Percentiles rank a stretch among this genome's conserved stretches.
Evolutionary conservation across 2,888 invertebrate genomes (phyloP).

Genomic region (Caenorhabditis plicata): DNA sequence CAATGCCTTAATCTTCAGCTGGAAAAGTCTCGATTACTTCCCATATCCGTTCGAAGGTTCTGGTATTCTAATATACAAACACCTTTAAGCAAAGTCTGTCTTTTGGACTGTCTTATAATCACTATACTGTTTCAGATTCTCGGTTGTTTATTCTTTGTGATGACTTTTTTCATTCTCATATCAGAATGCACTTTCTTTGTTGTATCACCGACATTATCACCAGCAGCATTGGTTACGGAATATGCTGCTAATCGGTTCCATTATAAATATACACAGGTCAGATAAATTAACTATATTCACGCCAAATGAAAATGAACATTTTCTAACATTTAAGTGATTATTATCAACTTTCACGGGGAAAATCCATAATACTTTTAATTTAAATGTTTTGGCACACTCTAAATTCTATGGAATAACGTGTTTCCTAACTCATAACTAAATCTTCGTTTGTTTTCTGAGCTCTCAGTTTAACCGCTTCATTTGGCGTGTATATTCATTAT

Average conservation of each 20-base stretch:
- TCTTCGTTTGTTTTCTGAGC: too few species aligned
- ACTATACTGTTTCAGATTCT: conserved; percentile 72
- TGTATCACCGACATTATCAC: conserved; percentile 84
- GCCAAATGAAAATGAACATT: too few species aligned
- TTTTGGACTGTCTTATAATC: neutral
- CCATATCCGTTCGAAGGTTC: conserved; percentile 7
- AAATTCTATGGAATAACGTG: too few species aligned
- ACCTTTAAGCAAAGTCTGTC: conserved; percentile 23
- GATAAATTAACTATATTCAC: too few species aligned
- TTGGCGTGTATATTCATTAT: too few species aligned
- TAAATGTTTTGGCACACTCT: too few species aligned
- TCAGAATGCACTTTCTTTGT: conserved; percentile 98
- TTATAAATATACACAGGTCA: conserved; percentile 90
- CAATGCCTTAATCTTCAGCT: conserved; percentile 23
- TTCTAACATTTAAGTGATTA: too few species aligned
- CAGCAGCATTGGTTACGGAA: conserved; percentile 91
- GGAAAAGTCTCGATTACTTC: conserved; percentile 5
- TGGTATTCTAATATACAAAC: conserved; percentile 33
- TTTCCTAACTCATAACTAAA: too few species aligned
- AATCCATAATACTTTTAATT: too few species aligned
- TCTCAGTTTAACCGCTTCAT: too few species aligned
- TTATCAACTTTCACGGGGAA: too few species aligned
- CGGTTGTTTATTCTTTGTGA: conserved; percentile 72
- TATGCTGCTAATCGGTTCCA: conserved; percentile 80
- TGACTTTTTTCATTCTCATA: conserved; percentile 94